phyloP scores from a whole-genome alignment of 2,888 invertebrate species.

The Tachina fera region DNA sequence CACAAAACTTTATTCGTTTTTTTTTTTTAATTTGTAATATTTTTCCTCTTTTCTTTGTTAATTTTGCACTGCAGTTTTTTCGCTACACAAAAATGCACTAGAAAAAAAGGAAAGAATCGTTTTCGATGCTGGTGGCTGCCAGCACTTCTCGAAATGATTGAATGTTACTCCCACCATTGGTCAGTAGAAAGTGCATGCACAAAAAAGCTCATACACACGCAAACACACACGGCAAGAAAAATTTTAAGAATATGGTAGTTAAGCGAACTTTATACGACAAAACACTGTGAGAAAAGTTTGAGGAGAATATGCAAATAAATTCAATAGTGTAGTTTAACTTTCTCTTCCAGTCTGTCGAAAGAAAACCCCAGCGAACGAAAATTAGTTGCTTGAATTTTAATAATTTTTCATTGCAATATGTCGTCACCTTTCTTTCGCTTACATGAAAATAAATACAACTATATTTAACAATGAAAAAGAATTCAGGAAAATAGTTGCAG shows the following conservation, averaged over 20 bases:
- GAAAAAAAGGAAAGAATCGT: conserved; percentile 43
- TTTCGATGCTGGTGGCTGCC: conserved; percentile 37
- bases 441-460: too few species aligned
- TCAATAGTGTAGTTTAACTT: too few species aligned
- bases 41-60: conserved; percentile 19
- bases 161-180: conserved; percentile 61
- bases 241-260: conserved; percentile 18
- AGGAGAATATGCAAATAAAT: background rate
- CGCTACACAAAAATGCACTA: conserved; percentile 51
- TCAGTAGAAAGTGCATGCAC: conserved; percentile 11
- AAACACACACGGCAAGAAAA: conserved; percentile 34
- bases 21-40: conserved; percentile 28
- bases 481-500: too few species aligned
- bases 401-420: too few species aligned
- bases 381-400: too few species aligned
- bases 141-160: conserved; percentile 63
- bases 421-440: too few species aligned
- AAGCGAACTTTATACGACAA: background rate
- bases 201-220: background rate
- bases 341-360: too few species aligned
- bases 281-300: conserved; percentile 21
- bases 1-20: conserved; percentile 42
- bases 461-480: too few species aligned
- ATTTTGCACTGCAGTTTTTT: conserved; percentile 50
- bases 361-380: too few species aligned